These are phyloP conservation scores for Macropis europaea DNA, from an alignment of 2,888 invertebrate genomes.

Conservation along the genomic window DNA sequence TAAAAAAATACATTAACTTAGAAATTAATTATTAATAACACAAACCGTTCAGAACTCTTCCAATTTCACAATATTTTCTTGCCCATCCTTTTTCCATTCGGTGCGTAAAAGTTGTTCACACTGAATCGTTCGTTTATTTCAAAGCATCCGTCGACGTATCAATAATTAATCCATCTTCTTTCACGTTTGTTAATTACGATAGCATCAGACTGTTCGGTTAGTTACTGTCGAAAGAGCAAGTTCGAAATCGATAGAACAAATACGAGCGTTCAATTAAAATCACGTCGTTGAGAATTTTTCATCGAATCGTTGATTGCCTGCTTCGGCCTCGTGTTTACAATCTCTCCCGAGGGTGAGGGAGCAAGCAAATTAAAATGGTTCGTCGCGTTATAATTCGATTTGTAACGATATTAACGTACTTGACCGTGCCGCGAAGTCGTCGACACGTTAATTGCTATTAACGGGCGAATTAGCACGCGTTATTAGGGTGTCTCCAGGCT, in stretches of 20 bases:
- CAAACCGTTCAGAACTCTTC: no score
- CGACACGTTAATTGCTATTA: conserved; percentile 46
- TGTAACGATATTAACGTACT: conserved; percentile 1
- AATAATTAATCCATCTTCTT: not conserved
- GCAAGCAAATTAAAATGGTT: conserved; percentile 18
- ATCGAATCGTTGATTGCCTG: not conserved
- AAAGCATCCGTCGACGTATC: not conserved
- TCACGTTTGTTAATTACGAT: not conserved
- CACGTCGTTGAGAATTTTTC: conserved; percentile 1
- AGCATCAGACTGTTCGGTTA: no score
- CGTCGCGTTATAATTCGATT: conserved; percentile 12
- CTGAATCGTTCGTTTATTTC: not conserved
- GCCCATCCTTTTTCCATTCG: no score
- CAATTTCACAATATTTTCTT: no score
- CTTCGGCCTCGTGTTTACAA: conserved; percentile 10
- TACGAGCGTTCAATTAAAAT: conserved; percentile 4
- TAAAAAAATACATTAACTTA: no score
- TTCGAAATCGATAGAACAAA: not conserved
- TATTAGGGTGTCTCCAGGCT: not conserved
- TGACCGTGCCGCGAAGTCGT: not conserved
- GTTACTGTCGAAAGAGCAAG: no score
- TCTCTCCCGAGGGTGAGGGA: no score
- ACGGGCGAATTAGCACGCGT: conserved; percentile 44
- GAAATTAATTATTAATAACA: no score
- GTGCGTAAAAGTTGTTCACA: no score